Percentiles rank a stretch among this genome's conserved stretches.
Evolutionary conservation across 2,113 vertebrate species (phyloP).

Genomic region (Caracal caracal): DNA sequence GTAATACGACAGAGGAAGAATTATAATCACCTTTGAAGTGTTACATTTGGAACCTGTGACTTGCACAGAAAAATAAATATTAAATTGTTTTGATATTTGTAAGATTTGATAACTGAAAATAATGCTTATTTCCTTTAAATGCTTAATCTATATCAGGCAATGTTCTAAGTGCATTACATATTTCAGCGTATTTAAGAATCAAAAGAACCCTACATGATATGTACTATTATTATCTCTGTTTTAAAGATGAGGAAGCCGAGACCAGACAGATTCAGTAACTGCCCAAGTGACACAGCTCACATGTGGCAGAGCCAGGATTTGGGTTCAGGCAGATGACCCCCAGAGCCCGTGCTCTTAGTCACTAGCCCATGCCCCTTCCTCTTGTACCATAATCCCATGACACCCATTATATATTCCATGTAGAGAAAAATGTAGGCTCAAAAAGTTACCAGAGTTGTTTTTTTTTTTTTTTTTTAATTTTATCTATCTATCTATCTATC

Average conservation of each 20-base stretch:
- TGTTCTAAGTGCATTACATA: neutral
- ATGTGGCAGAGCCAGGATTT: neutral
- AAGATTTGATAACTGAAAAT: neutral
- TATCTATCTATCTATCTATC: too few relatives aligned
- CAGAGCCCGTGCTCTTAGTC: neutral
- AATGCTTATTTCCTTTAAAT: neutral
- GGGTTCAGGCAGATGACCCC: neutral
- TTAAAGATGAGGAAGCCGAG: neutral
- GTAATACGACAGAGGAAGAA: neutral
- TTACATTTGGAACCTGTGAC: neutral
- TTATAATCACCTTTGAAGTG: neutral
- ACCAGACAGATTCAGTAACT: neutral
- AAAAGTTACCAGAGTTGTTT: neutral
- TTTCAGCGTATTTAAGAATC: neutral
- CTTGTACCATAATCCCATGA: neutral
- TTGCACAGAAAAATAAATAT: neutral
- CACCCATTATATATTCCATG: neutral
- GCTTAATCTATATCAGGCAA: neutral
- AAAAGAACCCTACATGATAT: neutral
- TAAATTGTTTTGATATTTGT: neutral
- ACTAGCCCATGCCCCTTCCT: neutral
- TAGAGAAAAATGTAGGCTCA: neutral
- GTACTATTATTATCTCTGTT: neutral
- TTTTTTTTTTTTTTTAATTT: too few relatives aligned
- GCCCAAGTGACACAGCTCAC: neutral